Percentiles rank a stretch among this genome's conserved stretches.
Conservation (phyloP, 2,113 vertebrate genomes). For the Lamprotornis superbus region DNA sequence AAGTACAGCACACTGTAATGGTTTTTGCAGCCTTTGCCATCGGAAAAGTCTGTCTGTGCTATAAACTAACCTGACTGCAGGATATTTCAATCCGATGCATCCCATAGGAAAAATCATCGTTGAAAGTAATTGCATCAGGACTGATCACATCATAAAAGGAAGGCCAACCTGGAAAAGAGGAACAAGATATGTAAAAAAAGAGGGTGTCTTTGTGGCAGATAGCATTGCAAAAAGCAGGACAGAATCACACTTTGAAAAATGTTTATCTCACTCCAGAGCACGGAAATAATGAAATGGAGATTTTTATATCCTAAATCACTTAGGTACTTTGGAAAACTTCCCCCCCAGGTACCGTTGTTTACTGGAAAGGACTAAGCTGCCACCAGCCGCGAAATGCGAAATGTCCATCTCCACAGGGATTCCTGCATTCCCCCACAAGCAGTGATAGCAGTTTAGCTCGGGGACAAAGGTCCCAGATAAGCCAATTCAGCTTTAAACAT, state of each 20-base stretch:
- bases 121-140: conserved; percentile 76
- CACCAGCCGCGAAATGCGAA: background rate
- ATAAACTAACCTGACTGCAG: conserved; percentile 88
- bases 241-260: background rate
- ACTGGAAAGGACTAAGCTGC: background rate
- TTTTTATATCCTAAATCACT: background rate
- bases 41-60: background rate
- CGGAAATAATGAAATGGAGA: background rate
- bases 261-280: background rate
- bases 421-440: background rate
- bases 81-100: conserved; percentile 93
- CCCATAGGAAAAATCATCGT: conserved; percentile 90
- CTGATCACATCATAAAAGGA: conserved; percentile 90
- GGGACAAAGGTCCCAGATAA: background rate
- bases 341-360: background rate
- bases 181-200: background rate
- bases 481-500: background rate
- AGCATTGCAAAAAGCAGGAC: background rate
- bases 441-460: background rate
- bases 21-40: conserved; percentile 18
- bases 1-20: background rate
- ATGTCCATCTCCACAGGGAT: background rate
- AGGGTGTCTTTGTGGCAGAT: background rate
- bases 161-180: conserved; percentile 87
- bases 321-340: background rate